Base-by-base conservation (phyloP, 2,888 invertebrate species). In the Cryptocephalus moraei region DNA sequence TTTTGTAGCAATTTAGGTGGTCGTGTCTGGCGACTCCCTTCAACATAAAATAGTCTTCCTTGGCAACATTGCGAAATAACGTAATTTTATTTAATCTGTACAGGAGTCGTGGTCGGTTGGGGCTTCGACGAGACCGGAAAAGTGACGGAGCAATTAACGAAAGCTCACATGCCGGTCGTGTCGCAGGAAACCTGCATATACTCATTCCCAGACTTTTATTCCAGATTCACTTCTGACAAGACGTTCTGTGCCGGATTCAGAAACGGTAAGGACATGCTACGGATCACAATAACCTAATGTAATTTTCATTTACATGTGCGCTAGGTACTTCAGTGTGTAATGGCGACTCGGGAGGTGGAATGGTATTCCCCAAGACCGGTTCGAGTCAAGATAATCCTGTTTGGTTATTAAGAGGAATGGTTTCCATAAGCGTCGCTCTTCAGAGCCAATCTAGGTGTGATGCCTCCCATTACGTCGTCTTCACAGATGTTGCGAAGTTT, bases 151-250 rank as follows among this genome's bases (percentile, higher is more conserved):
- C 76, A 78, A 50, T 62, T 81, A 38, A 75, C 73, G 12, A 68
- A 77, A 48, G 76, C 78, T 0, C 73, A 75, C 51, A 79, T 81
- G 79, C 80, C 80, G 0, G 71, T 80, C 8, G 78, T 80, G 0
- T 73, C 76, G 52, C 75, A 75, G 51, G 74, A 76, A 60, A 76
- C 76, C 8, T 81, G 81, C 63, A 73, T 80, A 54, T 68, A 77
- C 49, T 79, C 79, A 0, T 76, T 76, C 64, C 76, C 76, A 54
- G 77, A 78, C 44, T 80, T 80, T 70, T 80, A 77, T 62, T 74
- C 75, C 0, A 67, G 75, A 41, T 79, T 78, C 62, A 78, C 79
- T 0, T 76, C 77, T 0, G 73, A 74, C 1, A 75, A 70, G 56
- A 78, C 79, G 0, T 80, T 64, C 50, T 73, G 72, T 51, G 72